Evolutionary conservation across 2,888 invertebrate species (phyloP).

Genomic region (Sinotaia quadrata): DNA sequence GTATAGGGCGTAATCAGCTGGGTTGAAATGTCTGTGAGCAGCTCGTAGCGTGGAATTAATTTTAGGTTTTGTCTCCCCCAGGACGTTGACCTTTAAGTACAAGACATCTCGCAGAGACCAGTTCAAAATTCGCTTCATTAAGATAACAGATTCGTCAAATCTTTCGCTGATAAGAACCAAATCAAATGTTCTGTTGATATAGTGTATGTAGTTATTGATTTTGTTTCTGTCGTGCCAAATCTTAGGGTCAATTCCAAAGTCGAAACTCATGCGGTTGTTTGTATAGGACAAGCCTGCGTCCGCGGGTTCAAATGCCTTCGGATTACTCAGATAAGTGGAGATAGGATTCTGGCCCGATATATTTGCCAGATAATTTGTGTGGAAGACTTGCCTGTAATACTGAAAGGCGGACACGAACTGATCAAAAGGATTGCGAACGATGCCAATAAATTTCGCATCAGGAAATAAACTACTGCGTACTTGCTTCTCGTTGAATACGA

Average conservation of each 20-base stretch:
- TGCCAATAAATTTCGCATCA: constrained; percentile 46
- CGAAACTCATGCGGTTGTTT: constrained; percentile 30
- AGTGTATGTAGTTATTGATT: constrained; percentile 1
- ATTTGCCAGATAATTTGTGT: neutral
- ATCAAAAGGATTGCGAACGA: constrained; percentile 50
- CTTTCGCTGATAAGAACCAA: constrained; percentile 29
- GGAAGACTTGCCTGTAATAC: constrained; percentile 41
- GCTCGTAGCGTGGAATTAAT: constrained; percentile 14
- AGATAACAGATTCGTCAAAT: constrained; percentile 30
- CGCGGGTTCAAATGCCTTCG: neutral
- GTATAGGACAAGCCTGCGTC: constrained; percentile 11
- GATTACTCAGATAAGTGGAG: constrained; percentile 14
- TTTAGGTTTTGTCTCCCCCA: neutral
- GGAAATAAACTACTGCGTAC: constrained; percentile 41
- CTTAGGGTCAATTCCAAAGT: constrained; percentile 16
- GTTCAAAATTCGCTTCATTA: constrained; percentile 25
- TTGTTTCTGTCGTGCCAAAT: neutral
- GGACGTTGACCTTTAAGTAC: constrained; percentile 26
- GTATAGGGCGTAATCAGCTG: constrained; percentile 34
- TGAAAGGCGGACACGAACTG: constrained; percentile 54
- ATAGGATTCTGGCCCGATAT: constrained; percentile 11
- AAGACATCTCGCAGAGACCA: constrained; percentile 30
- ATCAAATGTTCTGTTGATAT: constrained; percentile 22
- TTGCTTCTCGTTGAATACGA: constrained; percentile 40
- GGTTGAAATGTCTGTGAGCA: constrained; percentile 9